Percentiles rank a stretch among this genome's conserved stretches.
Conservation (phyloP, 2,888 invertebrate genomes). For the Tipula confusa region DNA sequence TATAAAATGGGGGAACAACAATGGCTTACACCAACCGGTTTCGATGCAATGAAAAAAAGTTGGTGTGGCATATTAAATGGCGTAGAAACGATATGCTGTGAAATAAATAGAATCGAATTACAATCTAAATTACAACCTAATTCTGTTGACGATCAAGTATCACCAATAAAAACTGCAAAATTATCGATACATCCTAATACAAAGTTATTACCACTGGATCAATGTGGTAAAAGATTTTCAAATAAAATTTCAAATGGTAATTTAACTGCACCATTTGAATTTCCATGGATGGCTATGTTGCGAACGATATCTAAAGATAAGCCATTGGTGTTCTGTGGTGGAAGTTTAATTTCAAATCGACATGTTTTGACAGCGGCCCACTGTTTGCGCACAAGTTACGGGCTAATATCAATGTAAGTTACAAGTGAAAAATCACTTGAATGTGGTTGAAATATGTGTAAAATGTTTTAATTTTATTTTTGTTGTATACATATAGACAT, state of each 20-base stretch:
- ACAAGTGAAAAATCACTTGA: no score
- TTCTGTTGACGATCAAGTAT: no score
- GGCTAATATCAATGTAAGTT: background rate
- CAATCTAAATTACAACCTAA: no score
- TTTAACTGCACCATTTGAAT: constrained; percentile 58
- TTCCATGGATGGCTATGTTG: constrained; percentile 74
- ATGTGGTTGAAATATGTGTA: no score
- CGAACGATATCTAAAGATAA: constrained; percentile 41
- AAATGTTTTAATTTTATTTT: no score
- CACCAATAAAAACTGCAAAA: background rate
- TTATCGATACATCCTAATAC: constrained; percentile 33
- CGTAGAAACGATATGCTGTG: background rate
- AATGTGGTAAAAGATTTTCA: constrained; percentile 56
- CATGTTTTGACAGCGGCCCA: constrained; percentile 46
- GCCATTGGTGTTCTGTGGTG: constrained; percentile 45
- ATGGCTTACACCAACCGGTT: background rate
- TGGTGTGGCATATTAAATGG: background rate
- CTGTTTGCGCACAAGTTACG: constrained; percentile 38
- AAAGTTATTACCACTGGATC: constrained; percentile 8
- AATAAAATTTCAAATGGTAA: constrained; percentile 60
- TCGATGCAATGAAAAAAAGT: background rate
- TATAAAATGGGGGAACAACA: background rate
- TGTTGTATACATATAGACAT: background rate
- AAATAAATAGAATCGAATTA: background rate
- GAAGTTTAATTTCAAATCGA: constrained; percentile 42